Base-by-base conservation (phyloP, 2,113 vertebrate species). In the Atractosteus spatula region DNA sequence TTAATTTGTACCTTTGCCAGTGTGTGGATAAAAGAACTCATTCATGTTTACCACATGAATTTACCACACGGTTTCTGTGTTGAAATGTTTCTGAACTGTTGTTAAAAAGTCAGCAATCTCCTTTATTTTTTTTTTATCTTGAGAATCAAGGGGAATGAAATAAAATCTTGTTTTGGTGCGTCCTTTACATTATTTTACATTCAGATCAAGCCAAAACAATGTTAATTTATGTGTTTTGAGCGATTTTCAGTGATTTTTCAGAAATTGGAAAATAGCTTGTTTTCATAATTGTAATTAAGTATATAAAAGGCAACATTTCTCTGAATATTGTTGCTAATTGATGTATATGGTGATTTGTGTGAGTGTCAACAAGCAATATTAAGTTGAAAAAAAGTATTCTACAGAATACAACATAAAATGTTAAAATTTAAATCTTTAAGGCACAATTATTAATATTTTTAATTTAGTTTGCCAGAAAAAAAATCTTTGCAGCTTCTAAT, bases 231-330 rank as follows among this genome's bases (percentile, higher is more conserved):
- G 29, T 29, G 29, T 29, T 29, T 29, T 29, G 29, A 29, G 29
- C 29, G 29, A 41, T 70, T 86, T 74, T 80, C 77, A 89, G 82
- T 83, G 77, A 77, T 77, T 84, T 76, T 81, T 83, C 76, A 75
- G 68, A 78, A 84, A 84, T 29, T 79, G 78, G 86, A 73, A 74
- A 79, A 79, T 75, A 79, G 73, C 69, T 79, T 77, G 84, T 79
- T 83, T 41, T 80, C 75, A 85, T 86, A 83, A 83, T 74, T 81
- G 83, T 89, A 87, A 91, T 91, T 89, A 87, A 77, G 71, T 81
- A 76, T 5, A 10, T 51, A 7, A 79, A 82, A 84, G 81, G 83
- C 71, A 74, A 84, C 13, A 72, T 82, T 83, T 82, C 74, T 82
- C 76, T 79, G 87, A 84, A 86, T 86, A 82, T 83, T 82, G 85